Base-by-base conservation (phyloP, 2,113 vertebrate species). In the Pantherophis guttatus region DNA sequence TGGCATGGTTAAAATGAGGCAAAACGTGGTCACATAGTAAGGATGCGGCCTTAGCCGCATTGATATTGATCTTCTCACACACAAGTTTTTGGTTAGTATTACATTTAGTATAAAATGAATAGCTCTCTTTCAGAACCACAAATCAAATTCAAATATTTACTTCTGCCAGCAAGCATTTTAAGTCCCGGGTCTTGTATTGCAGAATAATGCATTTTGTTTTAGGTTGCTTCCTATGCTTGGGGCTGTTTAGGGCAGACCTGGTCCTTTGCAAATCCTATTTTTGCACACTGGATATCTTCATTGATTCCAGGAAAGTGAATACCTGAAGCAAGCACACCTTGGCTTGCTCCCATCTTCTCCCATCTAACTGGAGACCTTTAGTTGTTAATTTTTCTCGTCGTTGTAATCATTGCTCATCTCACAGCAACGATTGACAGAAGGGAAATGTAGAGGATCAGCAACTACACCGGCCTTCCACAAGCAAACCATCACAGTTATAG, bases 101-200 rank as follows among this genome's bases (percentile, higher is more conserved):
- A 24, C 29, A 17, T 86, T 86, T 86, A 90, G 54, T 52, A 90
- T 55, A 50, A 52, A 53, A 86, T 54, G 29, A 86, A 53, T 13
- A 90, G 75, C 8, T 50, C n/a, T 59, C n/a, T 59, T 85, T 50
- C 33, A 85, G 24, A 58, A 24, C 15, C 92, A 85, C 70, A 24
- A 93, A 62, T 59, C 88, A 85, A 90, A 90, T 75, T 62, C 54
- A 89, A 90, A 93, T 62, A 44, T 86, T 86, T 86, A 23, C 21
- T 86, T n/a, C n/a, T 86, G 62, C 4, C 55, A 86, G 54, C 10
- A 62, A 92, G 39, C 70, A 52, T 29, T 24, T 48, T 62, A 58
- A 23, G 53, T 29, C n/a, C n/a, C 0, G 1, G 15, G 75, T 19
- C 15, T 81, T 39, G 70, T 81, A 23, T 8, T 26, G 54, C 29